Evolutionary conservation across 2,113 vertebrate genomes (phyloP), one percentile per base, ranked within the genome.

Genomic region (Heterotilapia buettikoferi): DNA sequence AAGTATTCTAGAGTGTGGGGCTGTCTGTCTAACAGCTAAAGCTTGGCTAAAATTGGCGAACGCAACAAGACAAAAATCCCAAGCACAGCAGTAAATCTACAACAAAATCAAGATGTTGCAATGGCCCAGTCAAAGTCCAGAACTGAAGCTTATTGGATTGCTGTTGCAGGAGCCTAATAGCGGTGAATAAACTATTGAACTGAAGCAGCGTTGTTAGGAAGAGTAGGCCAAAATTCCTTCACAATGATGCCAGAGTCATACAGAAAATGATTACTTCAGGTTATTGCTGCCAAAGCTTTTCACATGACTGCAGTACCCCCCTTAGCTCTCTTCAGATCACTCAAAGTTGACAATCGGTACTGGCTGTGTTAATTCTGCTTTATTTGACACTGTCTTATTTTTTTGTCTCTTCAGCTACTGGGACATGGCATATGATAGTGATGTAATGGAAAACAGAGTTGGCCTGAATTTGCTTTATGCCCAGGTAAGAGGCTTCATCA

Each of bases 401-500:
- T 47, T 78, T 29, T 79, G 7, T 80, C 45, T 88, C 24, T 59
- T 40, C 94, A 99, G 99, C 95, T 99, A 99, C 83, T 99, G 99
- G 99, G 99, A 99, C 93, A 97, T 97, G 10, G 96, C 97, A 18
- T 99, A 99, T 3, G 99, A 99, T 0, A 95, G 96, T 0, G 98
- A 99, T 21, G 98, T 99, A 12, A 99, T 99, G 98, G 98, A 99
- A 92, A 98, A 98, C 92, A 96, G 97, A 13, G 97, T 99, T 83
- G 98, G 99, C 80, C 89, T 99, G 79, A 99, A 98, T 93, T 93
- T 99, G 94, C 96, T 99, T 40, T 99, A 99, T 11, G 97, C 97
- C 1, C 99, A 99, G 98, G 99, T 99, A 95, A 96, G 82, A 45
- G 24, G 47, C 52, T 33, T 73, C 7, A 68, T 56, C 14, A 29